Conservation (phyloP, 2,113 vertebrate genomes). For the Ptyas mucosa region DNA sequence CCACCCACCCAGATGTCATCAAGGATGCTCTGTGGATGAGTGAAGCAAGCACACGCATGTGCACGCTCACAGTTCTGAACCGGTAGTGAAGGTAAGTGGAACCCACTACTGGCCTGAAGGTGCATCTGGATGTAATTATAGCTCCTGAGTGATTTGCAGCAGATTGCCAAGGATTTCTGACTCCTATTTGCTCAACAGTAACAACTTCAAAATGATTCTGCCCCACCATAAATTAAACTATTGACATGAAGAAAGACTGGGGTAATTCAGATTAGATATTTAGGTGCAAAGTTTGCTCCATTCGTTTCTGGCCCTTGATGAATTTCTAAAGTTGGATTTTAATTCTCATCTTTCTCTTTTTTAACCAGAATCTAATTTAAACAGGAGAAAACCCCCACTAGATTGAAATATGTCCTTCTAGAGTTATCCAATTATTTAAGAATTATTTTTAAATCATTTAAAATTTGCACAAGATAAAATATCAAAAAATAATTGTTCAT, state of each 20-base stretch:
- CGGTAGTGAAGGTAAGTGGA: too few relatives aligned
- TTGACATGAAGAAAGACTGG: background rate
- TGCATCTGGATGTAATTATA: background rate
- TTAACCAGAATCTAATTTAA: background rate
- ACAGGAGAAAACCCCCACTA: background rate
- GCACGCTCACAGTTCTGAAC: too few relatives aligned
- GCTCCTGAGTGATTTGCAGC: too few relatives aligned
- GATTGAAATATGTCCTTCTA: background rate
- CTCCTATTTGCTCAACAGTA: background rate
- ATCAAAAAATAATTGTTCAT: background rate
- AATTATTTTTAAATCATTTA: background rate
- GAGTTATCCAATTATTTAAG: background rate
- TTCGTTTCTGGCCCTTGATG: background rate
- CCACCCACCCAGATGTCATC: too few relatives aligned
- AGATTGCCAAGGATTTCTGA: background rate
- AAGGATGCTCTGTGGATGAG: too few relatives aligned
- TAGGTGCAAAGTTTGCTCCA: background rate
- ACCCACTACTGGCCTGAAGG: too few relatives aligned
- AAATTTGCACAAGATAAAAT: background rate
- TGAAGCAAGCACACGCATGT: too few relatives aligned
- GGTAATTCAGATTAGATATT: background rate
- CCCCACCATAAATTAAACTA: background rate
- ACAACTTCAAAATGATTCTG: background rate
- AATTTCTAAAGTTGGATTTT: background rate
- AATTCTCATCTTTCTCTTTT: background rate